phyloP scores from a whole-genome alignment of 2,113 vertebrate genomes.

The Labeo catla region DNA sequence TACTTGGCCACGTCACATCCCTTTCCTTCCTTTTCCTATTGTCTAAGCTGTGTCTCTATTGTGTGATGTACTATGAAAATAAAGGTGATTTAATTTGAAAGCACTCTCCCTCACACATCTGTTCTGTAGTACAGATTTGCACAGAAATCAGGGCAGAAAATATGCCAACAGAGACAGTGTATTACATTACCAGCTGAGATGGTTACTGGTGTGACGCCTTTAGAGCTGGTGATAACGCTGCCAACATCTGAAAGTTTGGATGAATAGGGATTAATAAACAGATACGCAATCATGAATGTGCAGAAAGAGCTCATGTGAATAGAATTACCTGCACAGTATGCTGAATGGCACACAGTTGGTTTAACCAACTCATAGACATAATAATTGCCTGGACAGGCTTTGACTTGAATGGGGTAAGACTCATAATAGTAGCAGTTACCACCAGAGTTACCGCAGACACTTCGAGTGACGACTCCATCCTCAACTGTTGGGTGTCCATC shows the following conservation, averaged over 20 bases:
- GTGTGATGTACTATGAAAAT: too few relatives aligned
- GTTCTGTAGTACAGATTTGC: neutral
- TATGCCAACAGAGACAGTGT: neutral
- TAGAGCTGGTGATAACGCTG: neutral
- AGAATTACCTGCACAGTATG: constrained; percentile 50
- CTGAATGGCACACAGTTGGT: neutral
- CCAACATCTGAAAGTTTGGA: neutral
- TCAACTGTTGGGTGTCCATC: too few relatives aligned
- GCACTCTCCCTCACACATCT: neutral
- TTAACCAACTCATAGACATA: too few relatives aligned
- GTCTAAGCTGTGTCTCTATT: too few relatives aligned
- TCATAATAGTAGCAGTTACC: too few relatives aligned
- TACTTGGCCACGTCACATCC: too few relatives aligned
- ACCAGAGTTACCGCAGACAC: too few relatives aligned
- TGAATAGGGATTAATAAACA: neutral
- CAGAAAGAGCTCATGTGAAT: neutral
- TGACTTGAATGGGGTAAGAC: too few relatives aligned
- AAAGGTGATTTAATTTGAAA: too few relatives aligned
- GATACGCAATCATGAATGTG: neutral
- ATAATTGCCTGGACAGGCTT: too few relatives aligned
- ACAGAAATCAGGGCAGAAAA: neutral
- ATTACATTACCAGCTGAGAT: neutral
- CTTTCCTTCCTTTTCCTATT: too few relatives aligned
- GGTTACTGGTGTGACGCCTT: neutral
- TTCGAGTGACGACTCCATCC: too few relatives aligned